Percentiles rank a stretch among this genome's conserved stretches.
These are phyloP conservation scores for Gastrophysa polygoni DNA, from an alignment of 2,888 invertebrate species.

Conservation along the genomic window DNA sequence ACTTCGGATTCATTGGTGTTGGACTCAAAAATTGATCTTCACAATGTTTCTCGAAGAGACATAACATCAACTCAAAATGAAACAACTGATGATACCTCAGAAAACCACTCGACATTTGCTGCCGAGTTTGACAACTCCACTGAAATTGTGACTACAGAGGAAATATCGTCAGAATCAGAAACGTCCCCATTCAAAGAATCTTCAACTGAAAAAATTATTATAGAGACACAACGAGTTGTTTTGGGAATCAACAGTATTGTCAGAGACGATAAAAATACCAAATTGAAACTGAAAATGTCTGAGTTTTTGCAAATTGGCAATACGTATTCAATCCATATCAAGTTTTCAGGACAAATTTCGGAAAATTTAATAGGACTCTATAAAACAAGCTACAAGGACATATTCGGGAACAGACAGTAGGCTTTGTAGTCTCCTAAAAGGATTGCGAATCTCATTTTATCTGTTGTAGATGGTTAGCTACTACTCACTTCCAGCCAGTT, in stretches of 20 bases:
- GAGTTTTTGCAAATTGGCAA: slow-evolving; percentile 58
- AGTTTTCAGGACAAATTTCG: slow-evolving; percentile 64
- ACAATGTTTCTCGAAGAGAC: slow-evolving; percentile 27
- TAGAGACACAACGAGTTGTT: slow-evolving; percentile 29
- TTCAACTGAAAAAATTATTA: slow-evolving; percentile 27
- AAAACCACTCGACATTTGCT: neutral
- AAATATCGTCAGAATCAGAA: slow-evolving; percentile 13
- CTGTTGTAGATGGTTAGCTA: slow-evolving; percentile 63
- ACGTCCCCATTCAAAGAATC: slow-evolving; percentile 17
- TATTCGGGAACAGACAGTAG: slow-evolving; percentile 61
- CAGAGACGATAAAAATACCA: slow-evolving; percentile 54
- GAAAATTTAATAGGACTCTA: slow-evolving; percentile 72
- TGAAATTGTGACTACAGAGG: slow-evolving; percentile 3
- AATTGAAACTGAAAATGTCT: slow-evolving; percentile 54
- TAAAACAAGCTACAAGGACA: slow-evolving; percentile 65
- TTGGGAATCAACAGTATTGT: slow-evolving; percentile 48
- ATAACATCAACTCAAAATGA: neutral
- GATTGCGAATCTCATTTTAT: neutral
- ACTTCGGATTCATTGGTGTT: slow-evolving; percentile 22
- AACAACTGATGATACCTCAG: slow-evolving; percentile 4
- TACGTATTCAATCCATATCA: slow-evolving; percentile 64
- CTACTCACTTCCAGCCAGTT: slow-evolving; percentile 71
- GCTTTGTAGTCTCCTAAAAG: slow-evolving; percentile 23
- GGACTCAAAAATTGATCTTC: slow-evolving; percentile 2
- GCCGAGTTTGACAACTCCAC: neutral